Percentiles rank a stretch among this genome's conserved stretches.
Evolutionary conservation across 2,113 vertebrate species (phyloP).

Genomic region (Neomonachus schauinslandi): DNA sequence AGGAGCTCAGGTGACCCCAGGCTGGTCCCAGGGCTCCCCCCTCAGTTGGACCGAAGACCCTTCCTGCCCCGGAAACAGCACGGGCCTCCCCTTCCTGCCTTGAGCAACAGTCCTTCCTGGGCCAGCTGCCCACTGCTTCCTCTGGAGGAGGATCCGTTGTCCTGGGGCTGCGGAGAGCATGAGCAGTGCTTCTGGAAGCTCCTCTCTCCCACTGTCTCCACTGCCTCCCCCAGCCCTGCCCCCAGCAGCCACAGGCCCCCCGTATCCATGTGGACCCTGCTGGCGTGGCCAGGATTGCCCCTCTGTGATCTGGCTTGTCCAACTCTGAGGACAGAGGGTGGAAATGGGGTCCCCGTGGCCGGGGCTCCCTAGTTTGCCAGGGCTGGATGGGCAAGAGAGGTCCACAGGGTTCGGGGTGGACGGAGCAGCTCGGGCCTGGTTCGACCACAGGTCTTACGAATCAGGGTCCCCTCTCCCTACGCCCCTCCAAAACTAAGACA

Average conservation of each 20-base stretch:
- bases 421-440: background rate
- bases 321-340: background rate
- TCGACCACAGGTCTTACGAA: background rate
- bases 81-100: background rate
- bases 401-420: fast-evolving
- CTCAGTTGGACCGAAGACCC: background rate
- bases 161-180: background rate
- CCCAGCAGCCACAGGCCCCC: too few relatives aligned
- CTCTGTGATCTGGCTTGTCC: background rate
- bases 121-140: background rate
- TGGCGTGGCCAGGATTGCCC: fast-evolving
- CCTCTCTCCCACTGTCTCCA: fast-evolving
- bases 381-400: too few relatives aligned
- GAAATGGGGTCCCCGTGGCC: background rate
- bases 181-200: background rate
- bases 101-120: background rate
- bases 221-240: background rate
- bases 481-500: background rate
- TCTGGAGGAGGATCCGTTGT: background rate
- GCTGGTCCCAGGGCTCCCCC: background rate
- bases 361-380: background rate
- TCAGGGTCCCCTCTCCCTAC: background rate
- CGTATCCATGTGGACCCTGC: fast-evolving
- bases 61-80: fast-evolving
- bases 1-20: background rate